Base-by-base conservation (phyloP, 2,888 invertebrate genomes). In the Platycnemis pennipes region DNA sequence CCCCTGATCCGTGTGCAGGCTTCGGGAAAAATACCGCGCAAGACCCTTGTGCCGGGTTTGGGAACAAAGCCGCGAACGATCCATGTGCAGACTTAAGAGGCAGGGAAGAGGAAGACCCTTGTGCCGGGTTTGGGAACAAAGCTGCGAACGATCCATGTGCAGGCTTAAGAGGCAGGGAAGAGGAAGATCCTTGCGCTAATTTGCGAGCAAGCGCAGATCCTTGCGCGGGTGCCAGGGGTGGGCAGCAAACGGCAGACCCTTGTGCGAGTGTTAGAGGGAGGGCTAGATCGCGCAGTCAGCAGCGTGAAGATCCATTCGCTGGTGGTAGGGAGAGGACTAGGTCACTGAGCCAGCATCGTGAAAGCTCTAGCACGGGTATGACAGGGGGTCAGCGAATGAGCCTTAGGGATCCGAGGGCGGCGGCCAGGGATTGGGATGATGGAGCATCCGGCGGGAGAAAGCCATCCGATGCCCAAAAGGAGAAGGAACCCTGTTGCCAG, bases 231-330 rank as follows among this genome's bases (percentile, higher is more conserved):
- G 13, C 19, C 0, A 49, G 49, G 1, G 3, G 1, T 37, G 77
- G 26, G 37, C 31, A 8, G 13, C 77, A 13, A 37, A 16, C 4
- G 37, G 77, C 31, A 37, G 77, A 77, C 13, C 77, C 77, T 16
- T 31, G 37, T 5, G 77, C 77, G 8, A 37, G 77, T 37, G 13
- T 0, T 16, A 77, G 77, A 2, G 77, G 13, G 13, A 37, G 77
- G 26, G 2, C 37, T 77, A 77, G 95, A 96, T 0, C 95, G 95
- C 8, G 95, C 95, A 31, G 95, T 95, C 31, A 87, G 94, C 88
- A 94, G 95, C 46, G 95, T 87, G 19, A 22, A 94, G 63, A 88
- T 94, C 94, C 22, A 89, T 63, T 45, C 94, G 88, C 46, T 94
- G 86, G 42, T 46, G 77, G 37, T 11, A 94, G 49, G 44, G 42